Evolutionary conservation across 2,888 invertebrate species (phyloP), one percentile per base, ranked within the genome.

Genomic region (Andrena fulva): DNA sequence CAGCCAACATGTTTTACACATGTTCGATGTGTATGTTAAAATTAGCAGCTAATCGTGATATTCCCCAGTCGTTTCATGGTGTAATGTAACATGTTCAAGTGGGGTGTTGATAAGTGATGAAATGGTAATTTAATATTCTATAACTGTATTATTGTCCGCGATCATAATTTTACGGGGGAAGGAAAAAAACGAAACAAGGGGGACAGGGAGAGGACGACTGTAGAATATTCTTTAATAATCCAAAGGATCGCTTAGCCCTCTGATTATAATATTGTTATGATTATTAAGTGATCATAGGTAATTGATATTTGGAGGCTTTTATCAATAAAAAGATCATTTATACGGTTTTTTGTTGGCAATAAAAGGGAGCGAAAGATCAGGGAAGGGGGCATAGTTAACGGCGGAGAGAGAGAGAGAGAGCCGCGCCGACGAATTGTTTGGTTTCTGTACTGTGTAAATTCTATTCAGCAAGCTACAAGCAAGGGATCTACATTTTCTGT

Each of bases 291-390:
- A 89, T 90, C 85, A 84, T 91, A 89, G 83, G 56, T 82, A 80
- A 89, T 89, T 90, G 84, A 88, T 88, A 88, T 89, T 89, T 87
- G 71, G 82, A 90, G 80, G 73, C 88, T 85, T 90, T 90, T 89
- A 86, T 84, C 66, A 85, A 88, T 90, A 86, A 89, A 87, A 86
- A 79, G 33, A 84, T 78, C 79, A 84, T 87, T 88, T 85, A 77
- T 80, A 82, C 72, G 24, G 48, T 82, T 85, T 42, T 80, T 78
- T 83, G 85, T 89, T 89, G 78, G 70, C 72, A 74, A 75, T 78
- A 60, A 67, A 63, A 54, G 64, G 56, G 59, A 82, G 62, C 7
- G 71, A 70, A 76, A 59, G 24, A 67, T 54, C 29, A 29, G 50
- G 59, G 60, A 35, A 60, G 29, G 54, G 60, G 59, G 35, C 27